Conservation (phyloP, 2,797 vertebrate genomes). For the Enteromius viviparus region DNA sequence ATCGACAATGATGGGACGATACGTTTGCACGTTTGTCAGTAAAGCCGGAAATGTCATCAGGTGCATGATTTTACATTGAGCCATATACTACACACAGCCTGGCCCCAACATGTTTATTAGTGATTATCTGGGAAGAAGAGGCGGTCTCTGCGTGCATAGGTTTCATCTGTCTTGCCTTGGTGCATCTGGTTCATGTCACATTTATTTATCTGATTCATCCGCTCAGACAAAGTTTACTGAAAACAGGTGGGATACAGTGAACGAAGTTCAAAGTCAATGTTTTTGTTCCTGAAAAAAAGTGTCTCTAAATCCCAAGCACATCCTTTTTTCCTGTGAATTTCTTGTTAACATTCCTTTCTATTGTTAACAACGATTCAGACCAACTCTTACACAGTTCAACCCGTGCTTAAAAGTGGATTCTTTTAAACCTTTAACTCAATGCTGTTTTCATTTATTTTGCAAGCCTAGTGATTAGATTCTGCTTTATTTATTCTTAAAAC, state of each 20-base stretch:
- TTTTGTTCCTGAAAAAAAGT: conserved; percentile 19
- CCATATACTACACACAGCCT: too few relatives aligned
- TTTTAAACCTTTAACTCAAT: background rate
- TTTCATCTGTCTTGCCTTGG: background rate
- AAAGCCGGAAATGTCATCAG: too few relatives aligned
- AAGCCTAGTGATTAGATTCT: background rate
- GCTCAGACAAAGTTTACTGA: conserved; percentile 16
- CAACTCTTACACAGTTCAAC: background rate
- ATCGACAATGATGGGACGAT: too few relatives aligned
- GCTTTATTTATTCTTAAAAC: background rate
- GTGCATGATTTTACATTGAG: too few relatives aligned
- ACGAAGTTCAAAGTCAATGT: conserved; percentile 18
- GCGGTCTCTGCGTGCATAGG: background rate
- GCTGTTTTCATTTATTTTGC: background rate
- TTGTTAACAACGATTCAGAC: conserved; percentile 3
- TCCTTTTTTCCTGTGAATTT: background rate
- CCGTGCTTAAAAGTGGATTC: background rate
- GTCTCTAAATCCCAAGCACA: background rate
- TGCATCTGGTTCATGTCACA: background rate
- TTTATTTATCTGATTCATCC: conserved; percentile 22
- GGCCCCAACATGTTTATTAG: background rate
- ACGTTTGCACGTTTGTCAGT: too few relatives aligned
- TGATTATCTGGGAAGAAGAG: background rate
- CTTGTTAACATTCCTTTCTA: background rate
- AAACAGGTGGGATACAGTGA: background rate